Base-by-base conservation (phyloP, 1,140 invertebrate species). In the Helicoverpa zea region DNA sequence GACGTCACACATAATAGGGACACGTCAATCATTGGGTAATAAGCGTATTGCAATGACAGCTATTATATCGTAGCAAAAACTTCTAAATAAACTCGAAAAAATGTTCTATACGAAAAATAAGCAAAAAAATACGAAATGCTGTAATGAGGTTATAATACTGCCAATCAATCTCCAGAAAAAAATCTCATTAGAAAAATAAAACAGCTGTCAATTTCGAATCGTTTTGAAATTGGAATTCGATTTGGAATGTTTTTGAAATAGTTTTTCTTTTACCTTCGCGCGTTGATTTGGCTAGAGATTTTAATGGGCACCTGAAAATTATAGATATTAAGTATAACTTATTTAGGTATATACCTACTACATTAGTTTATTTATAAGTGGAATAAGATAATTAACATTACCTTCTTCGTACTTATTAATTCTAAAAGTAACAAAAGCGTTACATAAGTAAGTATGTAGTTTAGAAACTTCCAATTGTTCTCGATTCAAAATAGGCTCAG, bases 1-100 rank as follows among this genome's bases (percentile, higher is more conserved):
- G 68, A 82, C 61, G 74, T 35, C 51, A 66, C 56, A 66, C 66
- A 81, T 80, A 77, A 82, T 79, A 52, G 56, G 72, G 68, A 74
- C 35, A 30, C 81, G 84, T 84, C 84, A 86, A 83, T 86, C 84
- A 84, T 77, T 73, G 13, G 13, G 14, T 74, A 79, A 77, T 81
- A 81, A 59, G 64, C 70, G 70, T 73, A 30, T 73, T 73, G 66
- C 47, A 43, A 56, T 56, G 70, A 73, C 70, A 73, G 14, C 52
- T 56, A 43, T 68, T 18, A 23, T 51, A 10, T 4, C 16, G 16
- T 23, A 9, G 13, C 51, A 2, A 56, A 73, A 18, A 54, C 54
- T 72, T 54, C 18, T 12, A 13, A 11, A 58, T 1, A 73, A 35
- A 12, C 29, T 0, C 10, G 35, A 58, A 29, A 35, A 58, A 43